Evolutionary conservation across 1,140 invertebrate species (phyloP).

Genomic region (Mamestra configurata): DNA sequence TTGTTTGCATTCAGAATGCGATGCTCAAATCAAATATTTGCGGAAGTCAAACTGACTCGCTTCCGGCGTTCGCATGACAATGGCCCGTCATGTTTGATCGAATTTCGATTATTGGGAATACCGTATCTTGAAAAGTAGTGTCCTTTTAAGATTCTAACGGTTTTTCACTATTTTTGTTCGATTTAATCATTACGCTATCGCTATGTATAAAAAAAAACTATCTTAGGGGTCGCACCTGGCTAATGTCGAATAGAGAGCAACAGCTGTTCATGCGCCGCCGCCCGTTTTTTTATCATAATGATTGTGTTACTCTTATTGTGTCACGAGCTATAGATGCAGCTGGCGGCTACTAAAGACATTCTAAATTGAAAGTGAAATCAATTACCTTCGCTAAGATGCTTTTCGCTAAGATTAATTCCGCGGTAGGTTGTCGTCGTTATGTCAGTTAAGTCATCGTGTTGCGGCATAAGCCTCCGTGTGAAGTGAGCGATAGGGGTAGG

Average conservation of each 20-base stretch:
- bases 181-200: neutral
- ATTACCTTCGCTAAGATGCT: neutral
- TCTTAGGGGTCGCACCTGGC: constrained; percentile 57
- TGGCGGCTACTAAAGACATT: neutral
- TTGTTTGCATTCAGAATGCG: constrained; percentile 52
- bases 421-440: neutral
- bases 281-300: constrained; percentile 36
- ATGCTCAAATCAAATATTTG: constrained; percentile 56
- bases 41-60: constrained; percentile 56
- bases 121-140: neutral
- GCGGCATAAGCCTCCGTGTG: constrained; percentile 21
- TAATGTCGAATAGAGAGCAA: constrained; percentile 43
- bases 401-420: neutral
- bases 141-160: constrained; percentile 26
- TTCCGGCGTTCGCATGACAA: constrained; percentile 53
- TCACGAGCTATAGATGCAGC: neutral
- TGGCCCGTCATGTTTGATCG: constrained; percentile 38
- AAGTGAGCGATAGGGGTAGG: constrained; percentile 31
- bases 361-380: constrained; percentile 7
- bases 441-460: constrained; percentile 17
- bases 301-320: neutral
- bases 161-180: neutral
- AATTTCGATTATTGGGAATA: constrained; percentile 28
- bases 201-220: constrained; percentile 27
- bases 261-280: constrained; percentile 57